Base-by-base conservation (phyloP, 1,140 invertebrate genomes). In the Teleogryllus occipitalis region DNA sequence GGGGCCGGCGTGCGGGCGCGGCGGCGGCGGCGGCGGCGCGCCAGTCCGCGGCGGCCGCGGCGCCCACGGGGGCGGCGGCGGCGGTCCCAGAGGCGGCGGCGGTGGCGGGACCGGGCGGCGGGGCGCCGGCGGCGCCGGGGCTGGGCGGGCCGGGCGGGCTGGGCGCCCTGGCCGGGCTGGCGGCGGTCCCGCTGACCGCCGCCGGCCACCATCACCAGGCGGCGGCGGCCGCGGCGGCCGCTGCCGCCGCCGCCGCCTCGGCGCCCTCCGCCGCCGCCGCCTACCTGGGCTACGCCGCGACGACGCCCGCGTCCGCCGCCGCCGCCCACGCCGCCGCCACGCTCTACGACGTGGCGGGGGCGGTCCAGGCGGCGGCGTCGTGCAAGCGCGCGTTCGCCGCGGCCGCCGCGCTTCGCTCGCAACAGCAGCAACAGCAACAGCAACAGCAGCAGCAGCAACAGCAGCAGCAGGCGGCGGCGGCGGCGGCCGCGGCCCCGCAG, bases 341-440 rank as follows among this genome's bases (percentile, higher is more conserved):
- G 14, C 86, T 89, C 81, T 90, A 90, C 83, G 88, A 89, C 83
- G 87, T 90, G 78, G 87, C 87, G 75, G 82, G 87, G 49, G 86
- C 87, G 27, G 83, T 88, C 47, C 87, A 86, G 82, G 87, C 87
- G 7, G 87, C 87, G 73, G 87, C 86, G 21, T 86, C 85, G 83
- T 89, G 82, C 85, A 90, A 87, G 83, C 85, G 87, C 65, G 84
- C 74, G 84, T 87, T 81, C 27, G 27, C 27, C 27, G 27, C 27
- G 27, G 27, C 27, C 27, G 86, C 74, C 83, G 85, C 10, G 81
- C 82, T 21, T 87, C 88, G 46, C 86, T 39, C 27, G 27, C 27
- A 39, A 39, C 27, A 39, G 27, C 27, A 39, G 5, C 27, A 39
- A 39, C 27, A 39, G 27, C 27, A 39, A 39, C 27, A 79, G 39